Evolutionary conservation across 2,888 invertebrate species (phyloP).

Genomic region (Lydus trimaculatus): DNA sequence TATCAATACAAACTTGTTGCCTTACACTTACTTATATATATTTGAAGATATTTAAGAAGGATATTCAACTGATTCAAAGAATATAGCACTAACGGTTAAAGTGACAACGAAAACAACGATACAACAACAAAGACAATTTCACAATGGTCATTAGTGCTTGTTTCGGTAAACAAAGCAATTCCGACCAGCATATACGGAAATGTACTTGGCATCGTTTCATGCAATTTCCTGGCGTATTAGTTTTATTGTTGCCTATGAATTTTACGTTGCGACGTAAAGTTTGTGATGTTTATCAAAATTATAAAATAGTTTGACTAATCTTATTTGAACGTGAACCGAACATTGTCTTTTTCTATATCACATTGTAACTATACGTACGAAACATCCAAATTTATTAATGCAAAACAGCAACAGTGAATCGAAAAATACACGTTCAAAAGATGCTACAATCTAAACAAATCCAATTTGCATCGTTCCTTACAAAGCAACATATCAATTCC

Average conservation of each 20-base stretch:
- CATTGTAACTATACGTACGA: not conserved
- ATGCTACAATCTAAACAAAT: conserved; percentile 1
- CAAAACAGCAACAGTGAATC: not conserved
- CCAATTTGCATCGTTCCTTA: not conserved
- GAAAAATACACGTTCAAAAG: conserved; percentile 7
- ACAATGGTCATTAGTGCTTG: conserved; percentile 28
- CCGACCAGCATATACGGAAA: conserved; percentile 24
- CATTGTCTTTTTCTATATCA: not conserved
- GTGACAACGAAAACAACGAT: not conserved
- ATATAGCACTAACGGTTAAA: not conserved
- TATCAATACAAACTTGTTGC: not conserved
- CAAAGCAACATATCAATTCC: not conserved
- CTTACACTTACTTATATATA: not conserved
- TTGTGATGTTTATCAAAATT: conserved; percentile 23
- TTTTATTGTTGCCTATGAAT: conserved; percentile 31
- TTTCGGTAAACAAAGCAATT: conserved; percentile 33
- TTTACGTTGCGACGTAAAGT: conserved; percentile 17
- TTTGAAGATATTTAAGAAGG: not conserved
- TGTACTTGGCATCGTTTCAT: conserved; percentile 34
- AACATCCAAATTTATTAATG: conserved; percentile 12
- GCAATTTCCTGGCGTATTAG: conserved; percentile 29
- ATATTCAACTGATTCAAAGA: not conserved
- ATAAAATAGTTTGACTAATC: conserved; percentile 18
- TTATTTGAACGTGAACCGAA: not conserved
- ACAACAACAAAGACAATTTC: conserved; percentile 18